Base-by-base conservation (phyloP, 2,888 invertebrate genomes). In the Lasioglossum zephyrum region DNA sequence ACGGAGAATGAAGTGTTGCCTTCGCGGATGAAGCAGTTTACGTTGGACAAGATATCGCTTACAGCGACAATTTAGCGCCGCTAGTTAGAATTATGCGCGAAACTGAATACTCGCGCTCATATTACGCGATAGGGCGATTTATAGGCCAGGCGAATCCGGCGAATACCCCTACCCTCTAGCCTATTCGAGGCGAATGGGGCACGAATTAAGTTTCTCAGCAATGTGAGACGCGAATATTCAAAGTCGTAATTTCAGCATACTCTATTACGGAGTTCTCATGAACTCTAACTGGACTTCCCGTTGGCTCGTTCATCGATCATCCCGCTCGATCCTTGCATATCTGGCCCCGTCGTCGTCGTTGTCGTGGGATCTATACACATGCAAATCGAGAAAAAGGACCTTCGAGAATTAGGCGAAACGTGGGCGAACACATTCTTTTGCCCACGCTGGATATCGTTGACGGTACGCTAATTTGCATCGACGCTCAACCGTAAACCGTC, bases 71-170 rank as follows among this genome's bases (percentile, higher is more conserved):
- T 93, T 92, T 92, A 93, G 88, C 92, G 89, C 90, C 92, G 91
- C 90, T 89, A 88, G 91, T 89, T 91, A 88, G 91, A 92, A 92
- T 93, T 94, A 93, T 90, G 92, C 90, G 89, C 90, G 93, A 93
- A 93, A 93, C 90, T 91, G 88, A 92, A 93, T 91, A 93, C 91
- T 87, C 9, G 89, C 85, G 90, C 88, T 90, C 91, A 88, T 87
- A 90, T 91, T 91, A 92, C 92, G 91, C 83, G 90, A 92, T 89
- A 87, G 81, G 87, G 88, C 91, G 92, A 93, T 93, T 93, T 93
- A 93, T 85, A 78, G 78, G 82, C 49, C 77, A 81, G 80, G 47
- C 72, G 74, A 70, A 81, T 41, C 89, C 88, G 77, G 76, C 70
- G 53, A 53, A 53, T 53, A n/a, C 22, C 77, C 66, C 39, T 41